Conservation (phyloP, 2,113 vertebrate species). For the Pelecanus crispus region DNA sequence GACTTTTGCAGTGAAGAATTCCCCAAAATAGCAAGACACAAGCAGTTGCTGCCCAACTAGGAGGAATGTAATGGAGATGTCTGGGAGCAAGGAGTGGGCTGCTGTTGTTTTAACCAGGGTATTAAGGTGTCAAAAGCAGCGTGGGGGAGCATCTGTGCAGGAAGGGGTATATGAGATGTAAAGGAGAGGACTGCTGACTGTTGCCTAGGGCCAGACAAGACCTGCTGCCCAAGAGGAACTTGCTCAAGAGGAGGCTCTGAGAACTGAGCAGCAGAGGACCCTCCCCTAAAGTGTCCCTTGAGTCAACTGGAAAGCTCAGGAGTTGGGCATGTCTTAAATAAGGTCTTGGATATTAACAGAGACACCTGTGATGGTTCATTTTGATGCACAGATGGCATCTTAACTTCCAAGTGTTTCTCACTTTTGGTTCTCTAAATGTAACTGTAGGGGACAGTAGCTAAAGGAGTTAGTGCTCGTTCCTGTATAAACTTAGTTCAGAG, state of each 20-base stretch:
- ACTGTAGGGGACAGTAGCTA: background rate
- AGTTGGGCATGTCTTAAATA: background rate
- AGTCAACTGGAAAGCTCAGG: background rate
- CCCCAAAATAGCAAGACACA: background rate
- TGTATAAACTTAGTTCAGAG: background rate
- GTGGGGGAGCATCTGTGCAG: background rate
- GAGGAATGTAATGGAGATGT: background rate
- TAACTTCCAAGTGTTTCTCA: background rate
- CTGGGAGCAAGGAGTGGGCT: background rate
- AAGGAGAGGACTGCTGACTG: background rate
- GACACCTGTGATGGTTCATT: background rate
- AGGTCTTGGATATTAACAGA: background rate
- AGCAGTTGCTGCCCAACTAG: background rate
- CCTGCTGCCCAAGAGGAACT: background rate
- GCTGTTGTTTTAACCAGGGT: background rate
- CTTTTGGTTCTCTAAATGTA: background rate
- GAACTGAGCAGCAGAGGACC: background rate
- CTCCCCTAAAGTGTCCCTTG: background rate
- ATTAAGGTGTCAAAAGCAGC: background rate
- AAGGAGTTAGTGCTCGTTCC: background rate
- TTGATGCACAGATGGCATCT: background rate
- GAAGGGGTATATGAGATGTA: background rate
- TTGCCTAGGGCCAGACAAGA: background rate
- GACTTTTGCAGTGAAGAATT: background rate
- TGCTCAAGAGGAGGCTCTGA: background rate